Percentiles rank a stretch among this genome's conserved stretches.
Conservation (phyloP, 53 echinoderm and acorn worm species). For the Glandiceps talaboti region DNA sequence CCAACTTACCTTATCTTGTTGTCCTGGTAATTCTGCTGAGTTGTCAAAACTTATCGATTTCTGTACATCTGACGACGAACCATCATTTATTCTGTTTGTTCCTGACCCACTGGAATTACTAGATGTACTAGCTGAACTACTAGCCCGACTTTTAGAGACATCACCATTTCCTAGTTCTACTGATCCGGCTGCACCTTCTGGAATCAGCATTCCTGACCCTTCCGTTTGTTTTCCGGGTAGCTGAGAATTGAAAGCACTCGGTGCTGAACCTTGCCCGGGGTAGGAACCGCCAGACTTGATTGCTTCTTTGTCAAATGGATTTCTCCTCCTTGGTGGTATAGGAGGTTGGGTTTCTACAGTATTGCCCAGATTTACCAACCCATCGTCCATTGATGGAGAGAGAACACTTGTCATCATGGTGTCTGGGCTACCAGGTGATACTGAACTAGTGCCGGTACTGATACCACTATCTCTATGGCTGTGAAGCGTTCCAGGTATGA, state of each 20-base stretch:
- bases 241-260: too few relatives aligned
- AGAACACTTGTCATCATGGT: not conserved
- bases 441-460: not conserved
- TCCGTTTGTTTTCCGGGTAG: not conserved
- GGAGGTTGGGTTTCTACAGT: not conserved
- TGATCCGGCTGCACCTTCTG: not conserved
- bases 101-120: not conserved
- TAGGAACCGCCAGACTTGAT: too few relatives aligned
- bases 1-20: not conserved
- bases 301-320: not conserved
- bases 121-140: not conserved
- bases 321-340: not conserved
- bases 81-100: not conserved
- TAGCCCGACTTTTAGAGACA: not conserved
- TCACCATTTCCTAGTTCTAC: not conserved
- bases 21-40: not conserved
- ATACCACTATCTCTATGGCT: not conserved
- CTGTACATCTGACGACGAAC: not conserved
- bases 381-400: not conserved
- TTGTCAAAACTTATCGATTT: not conserved
- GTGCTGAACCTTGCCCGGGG: too few relatives aligned
- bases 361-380: not conserved
- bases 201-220: not conserved
- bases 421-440: not conserved
- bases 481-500: not conserved